These are phyloP conservation scores for Sitodiplosis mosellana DNA, from an alignment of 1,140 invertebrate species.

Conservation along the genomic window DNA sequence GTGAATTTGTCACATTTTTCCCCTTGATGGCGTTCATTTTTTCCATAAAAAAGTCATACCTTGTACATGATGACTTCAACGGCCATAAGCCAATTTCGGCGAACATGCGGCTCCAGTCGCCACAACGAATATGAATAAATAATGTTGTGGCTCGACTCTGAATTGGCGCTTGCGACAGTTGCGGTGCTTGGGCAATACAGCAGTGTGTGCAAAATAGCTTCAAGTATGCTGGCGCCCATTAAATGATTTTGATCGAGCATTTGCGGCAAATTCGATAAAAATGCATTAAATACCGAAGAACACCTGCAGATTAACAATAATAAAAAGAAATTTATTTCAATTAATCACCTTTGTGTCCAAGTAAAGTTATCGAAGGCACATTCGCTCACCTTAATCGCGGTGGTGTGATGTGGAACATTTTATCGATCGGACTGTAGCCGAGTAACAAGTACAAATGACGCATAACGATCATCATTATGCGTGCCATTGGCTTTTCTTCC, in stretches of 20 bases:
- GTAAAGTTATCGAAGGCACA: background rate
- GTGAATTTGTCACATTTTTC: background rate
- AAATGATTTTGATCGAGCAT: constrained; percentile 85
- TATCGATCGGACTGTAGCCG: constrained; percentile 84
- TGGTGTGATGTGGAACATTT: constrained; percentile 78
- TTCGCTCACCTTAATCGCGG: constrained; percentile 61
- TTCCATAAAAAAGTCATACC: constrained; percentile 30
- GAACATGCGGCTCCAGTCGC: constrained; percentile 64
- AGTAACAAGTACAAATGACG: constrained; percentile 83
- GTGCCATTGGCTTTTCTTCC: constrained; percentile 61
- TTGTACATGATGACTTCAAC: constrained; percentile 93
- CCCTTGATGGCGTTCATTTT: background rate
- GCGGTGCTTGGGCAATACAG: constrained; percentile 66
- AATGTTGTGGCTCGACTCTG: constrained; percentile 20
- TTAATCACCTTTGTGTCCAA: background rate
- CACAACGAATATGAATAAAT: constrained; percentile 58
- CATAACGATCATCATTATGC: constrained; percentile 73
- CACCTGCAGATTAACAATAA: background rate
- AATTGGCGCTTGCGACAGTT: constrained; percentile 16
- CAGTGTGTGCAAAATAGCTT: constrained; percentile 67
- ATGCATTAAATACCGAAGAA: constrained; percentile 90
- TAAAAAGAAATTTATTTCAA: background rate
- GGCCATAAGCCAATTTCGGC: constrained; percentile 83
- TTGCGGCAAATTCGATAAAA: constrained; percentile 81
- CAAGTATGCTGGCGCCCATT: constrained; percentile 72